Conservation (phyloP, 2,888 invertebrate species). For the Eumerus sabulonum region DNA sequence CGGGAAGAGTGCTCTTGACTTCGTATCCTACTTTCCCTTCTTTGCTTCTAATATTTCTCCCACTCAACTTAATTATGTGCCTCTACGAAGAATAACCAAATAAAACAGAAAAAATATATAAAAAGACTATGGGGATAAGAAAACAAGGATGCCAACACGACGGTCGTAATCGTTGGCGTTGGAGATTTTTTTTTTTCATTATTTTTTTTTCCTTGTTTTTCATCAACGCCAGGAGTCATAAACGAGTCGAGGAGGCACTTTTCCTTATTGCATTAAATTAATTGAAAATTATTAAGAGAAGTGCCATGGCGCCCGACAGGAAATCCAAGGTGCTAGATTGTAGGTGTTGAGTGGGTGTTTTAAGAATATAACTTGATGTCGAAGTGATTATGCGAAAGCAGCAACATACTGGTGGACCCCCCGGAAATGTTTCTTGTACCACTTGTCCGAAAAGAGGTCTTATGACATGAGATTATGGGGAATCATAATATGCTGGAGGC, state of each 20-base stretch:
- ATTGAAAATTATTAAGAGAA: slow-evolving; percentile 59
- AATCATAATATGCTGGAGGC: no score
- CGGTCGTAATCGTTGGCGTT: no score
- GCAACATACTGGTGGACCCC: no score
- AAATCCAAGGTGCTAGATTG: not conserved
- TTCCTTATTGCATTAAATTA: slow-evolving; percentile 60
- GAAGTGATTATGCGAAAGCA: slow-evolving; percentile 54
- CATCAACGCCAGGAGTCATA: not conserved
- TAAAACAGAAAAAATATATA: slow-evolving; percentile 18
- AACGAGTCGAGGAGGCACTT: not conserved
- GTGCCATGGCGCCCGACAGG: not conserved
- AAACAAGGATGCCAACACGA: slow-evolving; percentile 12
- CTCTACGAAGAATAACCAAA: slow-evolving; percentile 54
- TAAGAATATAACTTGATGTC: slow-evolving; percentile 25
- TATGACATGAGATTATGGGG: no score
- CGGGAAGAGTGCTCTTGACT: not conserved
- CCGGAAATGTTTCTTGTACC: no score
- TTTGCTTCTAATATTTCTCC: slow-evolving; percentile 45
- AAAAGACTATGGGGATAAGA: slow-evolving; percentile 12
- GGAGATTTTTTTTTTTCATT: no score
- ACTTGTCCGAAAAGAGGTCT: no score
- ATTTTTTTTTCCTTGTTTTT: no score
- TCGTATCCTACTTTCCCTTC: not conserved
- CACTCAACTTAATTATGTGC: slow-evolving; percentile 66
- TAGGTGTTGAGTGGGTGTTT: not conserved